phyloP scores from a whole-genome alignment of 2,113 vertebrate genomes.

The Mola mola region DNA sequence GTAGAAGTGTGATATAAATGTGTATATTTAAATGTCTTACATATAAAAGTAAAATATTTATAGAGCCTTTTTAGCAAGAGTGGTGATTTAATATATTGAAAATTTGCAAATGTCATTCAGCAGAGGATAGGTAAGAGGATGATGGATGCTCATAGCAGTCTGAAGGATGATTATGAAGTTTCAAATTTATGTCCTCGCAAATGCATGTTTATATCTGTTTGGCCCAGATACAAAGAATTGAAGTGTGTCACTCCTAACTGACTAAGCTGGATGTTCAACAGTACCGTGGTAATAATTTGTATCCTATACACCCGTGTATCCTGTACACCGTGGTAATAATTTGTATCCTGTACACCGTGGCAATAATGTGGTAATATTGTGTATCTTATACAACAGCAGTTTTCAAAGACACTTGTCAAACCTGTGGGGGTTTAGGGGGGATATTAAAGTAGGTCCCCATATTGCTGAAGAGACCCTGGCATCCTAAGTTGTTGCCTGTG shows the following conservation, averaged over 20 bases:
- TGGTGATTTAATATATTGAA: slow-evolving; percentile 11
- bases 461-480: slow-evolving; percentile 33
- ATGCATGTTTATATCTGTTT: slow-evolving; percentile 12
- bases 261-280: slow-evolving; percentile 47
- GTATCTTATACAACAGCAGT: slow-evolving; percentile 46
- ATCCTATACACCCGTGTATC: slow-evolving; percentile 55
- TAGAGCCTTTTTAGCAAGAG: neutral
- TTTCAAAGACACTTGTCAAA: slow-evolving; percentile 56
- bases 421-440: slow-evolving; percentile 42
- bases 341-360: too few species aligned
- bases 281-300: slow-evolving; percentile 48
- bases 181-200: neutral
- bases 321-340: slow-evolving; percentile 56
- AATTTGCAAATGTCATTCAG: slow-evolving; percentile 1
- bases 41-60: too few species aligned
- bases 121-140: neutral
- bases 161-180: neutral
- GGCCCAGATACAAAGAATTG: slow-evolving; percentile 42
- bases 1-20: too few species aligned
- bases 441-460: slow-evolving; percentile 20
- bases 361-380: slow-evolving; percentile 49
- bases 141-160: neutral
- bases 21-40: too few species aligned
- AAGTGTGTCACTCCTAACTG: slow-evolving; percentile 40
- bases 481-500: slow-evolving; percentile 33